phyloP scores from a whole-genome alignment of 2,797 vertebrate species.

The Oreonectes daqikongensis region DNA sequence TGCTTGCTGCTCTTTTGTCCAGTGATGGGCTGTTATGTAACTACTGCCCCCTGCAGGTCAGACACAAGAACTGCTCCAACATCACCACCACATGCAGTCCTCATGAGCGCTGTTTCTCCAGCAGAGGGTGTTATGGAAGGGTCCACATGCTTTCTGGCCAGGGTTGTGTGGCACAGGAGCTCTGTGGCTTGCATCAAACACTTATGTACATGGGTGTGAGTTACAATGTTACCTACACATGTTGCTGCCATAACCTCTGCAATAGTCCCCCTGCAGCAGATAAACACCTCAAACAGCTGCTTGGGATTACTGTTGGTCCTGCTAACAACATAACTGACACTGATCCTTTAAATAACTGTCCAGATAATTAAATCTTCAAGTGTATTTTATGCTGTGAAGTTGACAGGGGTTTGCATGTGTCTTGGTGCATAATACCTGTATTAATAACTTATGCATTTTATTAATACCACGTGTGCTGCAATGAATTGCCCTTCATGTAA shows the following conservation, averaged over 20 bases:
- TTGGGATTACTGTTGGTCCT: neutral
- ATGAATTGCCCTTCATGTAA: neutral
- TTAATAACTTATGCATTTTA: neutral
- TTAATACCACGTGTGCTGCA: neutral
- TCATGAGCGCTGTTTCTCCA: constrained; percentile 63
- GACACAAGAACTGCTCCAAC: constrained; percentile 49
- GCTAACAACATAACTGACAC: neutral
- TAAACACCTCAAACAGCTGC: neutral
- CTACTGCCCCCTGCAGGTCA: constrained; percentile 66
- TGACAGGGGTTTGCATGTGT: neutral
- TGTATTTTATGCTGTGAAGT: neutral
- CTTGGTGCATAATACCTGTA: neutral
- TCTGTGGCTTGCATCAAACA: constrained; percentile 10
- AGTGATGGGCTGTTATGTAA: constrained; percentile 62
- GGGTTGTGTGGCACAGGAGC: neutral
- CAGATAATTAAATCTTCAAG: neutral
- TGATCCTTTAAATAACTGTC: neutral
- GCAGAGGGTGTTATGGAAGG: constrained; percentile 60
- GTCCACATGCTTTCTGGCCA: constrained; percentile 62
- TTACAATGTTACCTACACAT: neutral
- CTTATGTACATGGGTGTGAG: neutral
- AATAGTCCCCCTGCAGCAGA: neutral
- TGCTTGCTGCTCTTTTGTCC: constrained; percentile 44
- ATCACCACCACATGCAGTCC: constrained; percentile 64
- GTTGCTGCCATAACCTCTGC: constrained; percentile 20